Evolutionary conservation across 2,113 vertebrate genomes (phyloP), one percentile per base, ranked within the genome.

Genomic region (Lepus europaeus): DNA sequence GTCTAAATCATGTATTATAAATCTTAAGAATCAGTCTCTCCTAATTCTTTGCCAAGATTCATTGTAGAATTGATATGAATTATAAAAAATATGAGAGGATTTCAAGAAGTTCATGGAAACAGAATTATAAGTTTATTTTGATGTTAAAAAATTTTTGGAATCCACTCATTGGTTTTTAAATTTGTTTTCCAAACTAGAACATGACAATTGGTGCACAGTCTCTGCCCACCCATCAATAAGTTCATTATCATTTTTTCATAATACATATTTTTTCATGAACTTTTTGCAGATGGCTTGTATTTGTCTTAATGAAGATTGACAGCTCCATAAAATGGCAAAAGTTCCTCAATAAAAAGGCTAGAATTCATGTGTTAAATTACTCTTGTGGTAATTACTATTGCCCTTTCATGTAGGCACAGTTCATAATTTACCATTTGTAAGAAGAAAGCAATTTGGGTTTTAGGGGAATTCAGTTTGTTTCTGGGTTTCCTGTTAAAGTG

Each of bases 391-490:
- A 59, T 27, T 66, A 25, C 45, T 90, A 19, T 59, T 19, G 56
- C 72, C 31, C 31, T 51, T 69, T 79, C 7, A 90, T 3, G 2
- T 33, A 88, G 69, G 53, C 7, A 61, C 5, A 59, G 8, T 63
- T 80, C 90, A 31, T 66, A 33, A 6, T 68, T 94, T 81, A 64
- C 53, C 12, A 6, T 92, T 94, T 94, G 36, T 91, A 94, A 59
- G 51, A 90, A 91, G 86, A 36, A 63, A 95, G 7, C n/a, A 93
- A 0, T 88, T 78, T 68, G 33, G 3, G 31, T 79, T 94, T 95
- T 92, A 89, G 68, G 23, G 88, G 31, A 90, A 91, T 82, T 87
- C 22, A 45, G 2, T 89, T 92, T 70, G 22, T 90, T 94, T 92
- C 14, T 61, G 22, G 13, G 17, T 73, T 36, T 70, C 73, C 27